Evolutionary conservation across 2,888 invertebrate genomes (phyloP).

Genomic region (Chrysodeixis includens): DNA sequence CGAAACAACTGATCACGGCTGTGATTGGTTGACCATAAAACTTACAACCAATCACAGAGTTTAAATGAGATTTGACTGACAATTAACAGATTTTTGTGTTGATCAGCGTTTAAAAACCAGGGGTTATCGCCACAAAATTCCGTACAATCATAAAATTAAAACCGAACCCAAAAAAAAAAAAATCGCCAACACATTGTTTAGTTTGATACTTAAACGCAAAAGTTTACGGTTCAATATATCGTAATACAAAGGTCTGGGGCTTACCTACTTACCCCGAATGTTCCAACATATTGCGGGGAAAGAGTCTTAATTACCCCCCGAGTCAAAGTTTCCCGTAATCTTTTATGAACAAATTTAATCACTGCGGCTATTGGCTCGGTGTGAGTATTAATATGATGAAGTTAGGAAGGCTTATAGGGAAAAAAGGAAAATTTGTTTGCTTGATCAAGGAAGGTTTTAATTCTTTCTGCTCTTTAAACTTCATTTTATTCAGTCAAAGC

Average conservation of each 20-base stretch:
- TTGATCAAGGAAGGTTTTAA: neutral
- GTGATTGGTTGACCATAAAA: too few relatives aligned
- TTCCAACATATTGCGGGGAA: conserved; percentile 20
- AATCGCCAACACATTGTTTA: neutral
- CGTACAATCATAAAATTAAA: too few relatives aligned
- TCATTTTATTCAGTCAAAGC: too few relatives aligned
- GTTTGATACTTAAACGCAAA: neutral
- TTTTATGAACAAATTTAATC: conserved; percentile 55
- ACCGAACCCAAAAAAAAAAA: neutral
- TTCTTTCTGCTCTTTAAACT: too few relatives aligned
- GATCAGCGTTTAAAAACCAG: too few relatives aligned
- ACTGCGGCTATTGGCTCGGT: conserved; percentile 30
- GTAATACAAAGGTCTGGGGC: conserved; percentile 19
- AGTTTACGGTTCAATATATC: neutral
- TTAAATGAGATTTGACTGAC: too few relatives aligned
- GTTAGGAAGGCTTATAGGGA: too few relatives aligned
- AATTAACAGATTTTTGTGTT: too few relatives aligned
- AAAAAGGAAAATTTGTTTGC: too few relatives aligned
- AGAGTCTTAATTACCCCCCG: conserved; percentile 31
- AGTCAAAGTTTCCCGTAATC: conserved; percentile 45
- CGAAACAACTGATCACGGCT: too few relatives aligned
- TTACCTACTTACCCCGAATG: conserved; percentile 23
- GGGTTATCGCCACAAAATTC: too few relatives aligned
- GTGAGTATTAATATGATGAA: conserved; percentile 12
- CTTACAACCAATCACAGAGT: too few relatives aligned